These are phyloP conservation scores for Sminthurinus signatus DNA, from an alignment of 1,140 invertebrate genomes.

Conservation along the genomic window DNA sequence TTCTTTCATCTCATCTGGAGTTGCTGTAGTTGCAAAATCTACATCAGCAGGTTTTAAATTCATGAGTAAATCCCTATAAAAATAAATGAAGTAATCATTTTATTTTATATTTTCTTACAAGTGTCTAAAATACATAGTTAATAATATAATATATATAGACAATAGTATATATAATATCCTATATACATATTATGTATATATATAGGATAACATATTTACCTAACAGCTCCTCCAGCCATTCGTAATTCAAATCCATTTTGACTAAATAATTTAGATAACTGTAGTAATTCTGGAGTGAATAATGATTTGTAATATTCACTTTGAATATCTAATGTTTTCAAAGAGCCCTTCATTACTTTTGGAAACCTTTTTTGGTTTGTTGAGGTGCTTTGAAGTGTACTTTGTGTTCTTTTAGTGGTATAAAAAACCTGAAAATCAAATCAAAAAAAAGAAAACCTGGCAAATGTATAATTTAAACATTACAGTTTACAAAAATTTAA, in stretches of 20 bases:
- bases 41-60: constrained; percentile 78
- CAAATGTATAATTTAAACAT: too few species aligned
- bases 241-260: constrained; percentile 78
- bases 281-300: constrained; percentile 70
- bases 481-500: too few species aligned
- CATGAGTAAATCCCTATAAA: constrained; percentile 79
- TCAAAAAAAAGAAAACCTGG: too few species aligned
- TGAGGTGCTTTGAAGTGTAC: too few species aligned
- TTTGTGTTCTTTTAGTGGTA: too few species aligned
- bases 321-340: neutral
- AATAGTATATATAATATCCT: neutral
- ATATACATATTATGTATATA: too few species aligned
- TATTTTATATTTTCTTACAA: neutral
- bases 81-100: neutral
- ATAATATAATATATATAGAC: neutral
- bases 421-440: too few species aligned
- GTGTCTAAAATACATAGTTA: neutral
- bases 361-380: neutral
- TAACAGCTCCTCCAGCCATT: constrained; percentile 90
- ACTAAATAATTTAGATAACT: constrained; percentile 65
- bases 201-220: constrained; percentile 45
- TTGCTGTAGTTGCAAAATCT: constrained; percentile 96
- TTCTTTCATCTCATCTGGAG: constrained; percentile 90
- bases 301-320: constrained; percentile 44
- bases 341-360: neutral